Percentiles rank a stretch among this genome's conserved stretches.
Conservation (phyloP, 2,797 vertebrate genomes). For the Catharus ustulatus region DNA sequence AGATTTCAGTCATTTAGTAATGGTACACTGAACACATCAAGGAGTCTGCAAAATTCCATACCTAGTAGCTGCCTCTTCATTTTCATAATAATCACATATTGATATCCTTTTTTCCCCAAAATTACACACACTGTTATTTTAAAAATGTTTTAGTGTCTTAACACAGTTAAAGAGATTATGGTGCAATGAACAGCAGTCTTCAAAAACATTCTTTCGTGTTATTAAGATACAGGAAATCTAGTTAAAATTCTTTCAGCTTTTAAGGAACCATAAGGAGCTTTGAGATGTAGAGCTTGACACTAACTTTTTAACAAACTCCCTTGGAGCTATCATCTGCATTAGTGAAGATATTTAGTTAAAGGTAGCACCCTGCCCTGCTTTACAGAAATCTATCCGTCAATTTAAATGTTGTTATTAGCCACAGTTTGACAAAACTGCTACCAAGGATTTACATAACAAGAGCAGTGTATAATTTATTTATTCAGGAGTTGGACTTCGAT, state of each 20-base stretch:
- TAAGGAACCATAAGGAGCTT: conserved; percentile 77
- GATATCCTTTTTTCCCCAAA: conserved; percentile 67
- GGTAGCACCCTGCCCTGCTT: conserved; percentile 64
- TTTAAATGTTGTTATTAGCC: conserved; percentile 60
- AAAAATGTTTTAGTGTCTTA: conserved; percentile 71
- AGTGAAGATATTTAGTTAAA: conserved; percentile 74
- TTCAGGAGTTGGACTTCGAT: not conserved
- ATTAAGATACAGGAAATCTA: conserved; percentile 76
- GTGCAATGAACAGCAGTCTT: conserved; percentile 73
- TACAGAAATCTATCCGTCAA: conserved; percentile 54
- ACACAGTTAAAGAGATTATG: conserved; percentile 78
- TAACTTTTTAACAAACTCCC: conserved; percentile 72
- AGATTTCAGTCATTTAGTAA: conserved; percentile 82
- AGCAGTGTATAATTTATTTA: not conserved
- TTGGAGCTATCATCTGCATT: conserved; percentile 69
- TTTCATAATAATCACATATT: conserved; percentile 77
- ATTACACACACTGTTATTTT: conserved; percentile 68
- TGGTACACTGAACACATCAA: conserved; percentile 78
- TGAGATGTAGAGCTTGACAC: conserved; percentile 72
- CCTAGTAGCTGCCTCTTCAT: conserved; percentile 74
- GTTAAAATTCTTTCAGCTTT: conserved; percentile 76
- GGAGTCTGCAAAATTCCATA: conserved; percentile 75
- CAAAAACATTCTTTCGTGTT: conserved; percentile 66
- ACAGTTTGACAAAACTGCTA: conserved; percentile 52
- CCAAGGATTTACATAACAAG: conserved; percentile 46